These are phyloP conservation scores for Drosophila repletoides DNA, from an alignment of 1,140 invertebrate genomes.

Conservation along the genomic window DNA sequence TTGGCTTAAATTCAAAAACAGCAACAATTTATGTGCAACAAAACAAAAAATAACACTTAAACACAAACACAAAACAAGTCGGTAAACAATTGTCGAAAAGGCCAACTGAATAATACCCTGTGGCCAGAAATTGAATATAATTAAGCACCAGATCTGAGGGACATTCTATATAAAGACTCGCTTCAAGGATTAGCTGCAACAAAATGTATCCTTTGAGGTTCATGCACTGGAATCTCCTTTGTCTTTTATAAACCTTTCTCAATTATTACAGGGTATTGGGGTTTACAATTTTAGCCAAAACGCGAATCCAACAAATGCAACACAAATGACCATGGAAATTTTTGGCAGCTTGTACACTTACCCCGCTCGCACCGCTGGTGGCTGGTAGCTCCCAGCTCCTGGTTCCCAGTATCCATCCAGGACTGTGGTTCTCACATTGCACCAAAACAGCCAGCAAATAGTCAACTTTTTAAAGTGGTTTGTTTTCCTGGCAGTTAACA, in stretches of 20 bases:
- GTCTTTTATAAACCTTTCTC: too few species aligned
- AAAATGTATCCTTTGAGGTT: too few species aligned
- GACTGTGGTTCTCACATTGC: conserved; percentile 58
- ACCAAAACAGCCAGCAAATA: conserved; percentile 46
- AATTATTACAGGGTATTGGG: too few species aligned
- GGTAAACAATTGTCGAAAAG: conserved; percentile 3
- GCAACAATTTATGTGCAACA: conserved; percentile 70
- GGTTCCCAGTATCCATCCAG: conserved; percentile 22
- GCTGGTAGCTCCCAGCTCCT: neutral
- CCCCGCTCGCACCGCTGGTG: conserved; percentile 14
- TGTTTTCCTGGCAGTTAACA: conserved; percentile 25
- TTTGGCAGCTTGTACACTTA: conserved; percentile 17
- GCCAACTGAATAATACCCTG: too few species aligned
- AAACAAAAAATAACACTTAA: conserved; percentile 28
- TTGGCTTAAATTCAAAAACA: conserved; percentile 76
- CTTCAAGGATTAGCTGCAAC: too few species aligned
- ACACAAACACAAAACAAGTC: conserved; percentile 25
- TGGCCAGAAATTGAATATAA: too few species aligned
- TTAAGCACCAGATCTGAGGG: too few species aligned
- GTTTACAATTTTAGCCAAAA: conserved; percentile 19
- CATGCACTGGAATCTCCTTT: too few species aligned
- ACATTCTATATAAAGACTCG: too few species aligned
- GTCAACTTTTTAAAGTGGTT: conserved; percentile 33
- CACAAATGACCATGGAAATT: conserved; percentile 55
- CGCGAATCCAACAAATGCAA: conserved; percentile 37